Conservation (phyloP, 1,140 invertebrate genomes). For the Aphidius ervi region DNA sequence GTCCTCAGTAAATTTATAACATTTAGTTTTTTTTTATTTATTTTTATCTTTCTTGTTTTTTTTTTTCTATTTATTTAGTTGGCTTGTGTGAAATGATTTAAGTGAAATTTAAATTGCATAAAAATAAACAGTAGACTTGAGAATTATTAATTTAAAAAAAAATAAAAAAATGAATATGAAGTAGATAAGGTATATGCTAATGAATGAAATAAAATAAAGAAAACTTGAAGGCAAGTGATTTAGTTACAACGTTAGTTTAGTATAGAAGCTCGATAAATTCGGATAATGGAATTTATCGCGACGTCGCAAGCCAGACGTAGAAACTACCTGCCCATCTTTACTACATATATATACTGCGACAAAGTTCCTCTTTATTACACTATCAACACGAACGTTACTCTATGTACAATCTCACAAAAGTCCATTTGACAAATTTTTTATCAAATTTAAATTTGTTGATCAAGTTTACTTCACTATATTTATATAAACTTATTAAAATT, state of each 20-base stretch:
- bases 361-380: conserved; percentile 28
- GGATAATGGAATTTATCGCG: conserved; percentile 36
- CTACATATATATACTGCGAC: background rate
- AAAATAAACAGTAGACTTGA: no score
- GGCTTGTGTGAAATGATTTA: no score
- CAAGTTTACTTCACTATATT: no score
- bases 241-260: conserved; percentile 20
- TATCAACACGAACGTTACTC: conserved; percentile 9
- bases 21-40: no score
- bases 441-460: background rate
- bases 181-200: no score
- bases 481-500: no score
- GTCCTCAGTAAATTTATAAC: no score
- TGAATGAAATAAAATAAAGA: background rate
- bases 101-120: no score
- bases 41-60: no score
- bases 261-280: conserved; percentile 31
- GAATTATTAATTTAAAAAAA: no score
- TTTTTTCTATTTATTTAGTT: no score
- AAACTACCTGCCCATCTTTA: conserved; percentile 23
- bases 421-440: background rate
- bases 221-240: conserved; percentile 21
- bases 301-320: conserved; percentile 33
- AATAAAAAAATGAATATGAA: no score
- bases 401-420: background rate